Conservation (phyloP, 2,113 vertebrate genomes). For the Pheucticus melanocephalus region DNA sequence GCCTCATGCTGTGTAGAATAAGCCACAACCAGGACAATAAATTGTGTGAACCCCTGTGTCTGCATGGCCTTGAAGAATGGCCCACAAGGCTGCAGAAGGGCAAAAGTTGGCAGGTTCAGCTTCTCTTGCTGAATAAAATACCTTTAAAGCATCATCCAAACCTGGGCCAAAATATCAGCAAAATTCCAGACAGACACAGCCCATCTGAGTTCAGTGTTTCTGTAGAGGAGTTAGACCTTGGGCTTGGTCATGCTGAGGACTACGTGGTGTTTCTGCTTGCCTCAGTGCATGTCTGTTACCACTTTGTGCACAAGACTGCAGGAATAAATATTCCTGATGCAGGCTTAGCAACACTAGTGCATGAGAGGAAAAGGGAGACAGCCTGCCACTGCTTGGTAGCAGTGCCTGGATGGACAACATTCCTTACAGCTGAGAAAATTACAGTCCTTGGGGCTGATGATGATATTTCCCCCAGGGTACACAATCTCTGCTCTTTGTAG, state of each 20-base stretch:
- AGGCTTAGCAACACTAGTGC: background rate
- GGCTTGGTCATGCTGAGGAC: background rate
- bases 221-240: background rate
- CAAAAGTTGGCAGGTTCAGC: background rate
- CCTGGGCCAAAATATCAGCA: background rate
- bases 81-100: background rate
- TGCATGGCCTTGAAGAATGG: background rate
- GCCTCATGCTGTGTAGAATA: background rate
- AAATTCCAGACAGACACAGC: background rate
- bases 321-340: background rate
- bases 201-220: background rate
- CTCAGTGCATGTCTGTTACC: background rate
- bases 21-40: background rate
- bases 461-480: background rate
- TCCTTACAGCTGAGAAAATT: background rate
- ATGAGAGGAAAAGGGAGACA: background rate
- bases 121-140: background rate
- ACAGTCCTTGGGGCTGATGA: background rate
- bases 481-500: background rate
- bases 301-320: background rate
- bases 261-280: background rate
- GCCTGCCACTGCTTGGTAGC: background rate
- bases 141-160: background rate
- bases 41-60: accelerated
- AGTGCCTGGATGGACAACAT: background rate